Conservation (phyloP, 2,888 invertebrate species). For the Metacarcinus magister region DNA sequence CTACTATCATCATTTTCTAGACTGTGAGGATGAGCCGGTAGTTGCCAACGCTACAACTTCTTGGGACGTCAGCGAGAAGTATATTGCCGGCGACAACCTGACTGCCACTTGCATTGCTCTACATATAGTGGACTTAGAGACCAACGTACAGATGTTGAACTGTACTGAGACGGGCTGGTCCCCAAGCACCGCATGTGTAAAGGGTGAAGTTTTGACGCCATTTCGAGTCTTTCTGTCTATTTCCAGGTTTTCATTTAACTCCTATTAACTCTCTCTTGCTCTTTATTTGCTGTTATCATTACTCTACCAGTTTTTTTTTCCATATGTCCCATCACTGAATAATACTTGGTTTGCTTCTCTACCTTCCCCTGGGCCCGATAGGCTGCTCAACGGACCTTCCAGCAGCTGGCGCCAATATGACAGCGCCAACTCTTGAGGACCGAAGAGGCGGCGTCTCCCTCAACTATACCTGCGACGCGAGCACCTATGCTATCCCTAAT, state of each 20-base stretch:
- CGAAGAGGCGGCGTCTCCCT: not conserved
- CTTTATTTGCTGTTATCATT: too few species aligned
- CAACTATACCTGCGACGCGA: not conserved
- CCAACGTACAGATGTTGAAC: not conserved
- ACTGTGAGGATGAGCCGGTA: not conserved
- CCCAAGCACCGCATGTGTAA: not conserved
- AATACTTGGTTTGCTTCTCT: not conserved
- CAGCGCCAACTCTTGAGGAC: not conserved
- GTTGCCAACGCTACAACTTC: conserved; percentile 27
- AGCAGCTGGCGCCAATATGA: conserved; percentile 39
- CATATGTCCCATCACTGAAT: not conserved
- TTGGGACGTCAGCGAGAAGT: not conserved
- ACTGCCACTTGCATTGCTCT: conserved; percentile 39
- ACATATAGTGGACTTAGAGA: not conserved
- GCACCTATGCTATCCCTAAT: not conserved
- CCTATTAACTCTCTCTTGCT: too few species aligned
- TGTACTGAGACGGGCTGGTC: conserved; percentile 47
- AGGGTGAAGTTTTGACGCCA: not conserved
- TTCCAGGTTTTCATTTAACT: not conserved
- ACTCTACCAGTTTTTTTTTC: too few species aligned
- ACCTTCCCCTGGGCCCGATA: not conserved
- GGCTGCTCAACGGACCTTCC: not conserved
- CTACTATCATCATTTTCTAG: not conserved
- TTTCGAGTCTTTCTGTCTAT: not conserved
- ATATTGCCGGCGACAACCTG: not conserved